Percentiles rank a stretch among this genome's conserved stretches.
Conservation (phyloP, 2,113 vertebrate species). For the Eidolon helvum region DNA sequence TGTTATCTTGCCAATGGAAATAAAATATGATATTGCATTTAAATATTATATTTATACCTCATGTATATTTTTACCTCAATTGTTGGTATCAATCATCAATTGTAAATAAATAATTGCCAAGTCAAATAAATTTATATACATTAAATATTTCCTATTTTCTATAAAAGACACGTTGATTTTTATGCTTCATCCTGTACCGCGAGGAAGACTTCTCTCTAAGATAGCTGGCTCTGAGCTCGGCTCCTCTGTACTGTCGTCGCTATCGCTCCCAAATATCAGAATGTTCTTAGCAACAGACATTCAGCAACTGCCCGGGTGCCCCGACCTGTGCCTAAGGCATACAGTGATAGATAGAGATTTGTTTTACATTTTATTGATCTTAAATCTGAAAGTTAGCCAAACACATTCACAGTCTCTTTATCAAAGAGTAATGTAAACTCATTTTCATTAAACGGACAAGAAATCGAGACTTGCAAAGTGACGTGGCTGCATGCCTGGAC, state of each 20-base stretch:
- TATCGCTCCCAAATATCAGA: background rate
- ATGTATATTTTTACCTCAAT: slow-evolving; percentile 87
- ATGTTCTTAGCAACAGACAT: background rate
- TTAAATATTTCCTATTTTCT: slow-evolving; percentile 73
- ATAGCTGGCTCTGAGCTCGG: background rate
- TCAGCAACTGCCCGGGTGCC: background rate
- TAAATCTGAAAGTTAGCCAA: background rate
- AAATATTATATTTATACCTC: slow-evolving; percentile 88
- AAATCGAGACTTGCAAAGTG: background rate
- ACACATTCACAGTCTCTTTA: background rate
- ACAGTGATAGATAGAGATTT: background rate
- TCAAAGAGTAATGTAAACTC: background rate
- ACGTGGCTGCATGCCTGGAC: background rate
- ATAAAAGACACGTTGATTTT: slow-evolving; percentile 58
- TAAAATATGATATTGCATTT: slow-evolving; percentile 81
- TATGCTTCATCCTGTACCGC: slow-evolving; percentile 27
- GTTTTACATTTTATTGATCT: background rate
- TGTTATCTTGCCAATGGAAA: slow-evolving; percentile 81
- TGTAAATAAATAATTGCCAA: slow-evolving; percentile 86
- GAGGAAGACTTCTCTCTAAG: background rate
- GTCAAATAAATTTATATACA: slow-evolving; percentile 83
- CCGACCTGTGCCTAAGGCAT: background rate
- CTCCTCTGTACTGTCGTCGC: background rate
- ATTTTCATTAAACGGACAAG: background rate
- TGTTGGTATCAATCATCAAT: slow-evolving; percentile 82